Percentiles rank a stretch among this genome's conserved stretches.
Conservation (phyloP, 2,888 invertebrate genomes). For the Julus scanicus region DNA sequence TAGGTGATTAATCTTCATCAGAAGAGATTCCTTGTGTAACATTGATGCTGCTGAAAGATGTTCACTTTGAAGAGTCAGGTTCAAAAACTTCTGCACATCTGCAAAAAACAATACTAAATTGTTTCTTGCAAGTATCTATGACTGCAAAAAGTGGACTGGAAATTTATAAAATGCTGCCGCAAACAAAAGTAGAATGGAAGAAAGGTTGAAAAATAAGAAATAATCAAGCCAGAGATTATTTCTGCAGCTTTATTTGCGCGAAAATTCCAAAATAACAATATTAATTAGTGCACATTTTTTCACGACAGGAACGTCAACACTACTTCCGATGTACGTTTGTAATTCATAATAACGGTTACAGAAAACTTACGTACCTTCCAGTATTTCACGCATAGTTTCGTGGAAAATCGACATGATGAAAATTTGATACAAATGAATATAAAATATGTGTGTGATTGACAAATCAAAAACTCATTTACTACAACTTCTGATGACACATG, state of each 20-base stretch:
- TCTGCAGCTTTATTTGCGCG: too few relatives aligned
- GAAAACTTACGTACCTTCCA: conserved; percentile 36
- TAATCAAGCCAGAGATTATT: too few relatives aligned
- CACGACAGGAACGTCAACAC: too few relatives aligned
- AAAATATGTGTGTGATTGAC: background rate
- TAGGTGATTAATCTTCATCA: conserved; percentile 52
- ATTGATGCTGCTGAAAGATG: conserved; percentile 50
- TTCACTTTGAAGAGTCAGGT: conserved; percentile 39
- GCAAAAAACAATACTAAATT: background rate
- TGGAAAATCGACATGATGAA: conserved; percentile 49
- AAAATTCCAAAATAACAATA: background rate
- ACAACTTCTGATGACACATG: background rate
- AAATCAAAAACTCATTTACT: background rate
- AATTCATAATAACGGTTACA: background rate
- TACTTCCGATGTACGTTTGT: too few relatives aligned
- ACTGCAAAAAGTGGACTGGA: too few relatives aligned
- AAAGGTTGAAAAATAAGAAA: too few relatives aligned
- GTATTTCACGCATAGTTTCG: conserved; percentile 51
- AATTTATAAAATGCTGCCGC: background rate
- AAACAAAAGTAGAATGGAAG: too few relatives aligned
- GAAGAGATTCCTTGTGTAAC: conserved; percentile 49
- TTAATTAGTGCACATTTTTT: too few relatives aligned
- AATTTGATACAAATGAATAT: background rate
- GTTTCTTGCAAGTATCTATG: background rate
- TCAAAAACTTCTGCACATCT: conserved; percentile 54